Base-by-base conservation (phyloP, 30 jellyfish, hydroid and myxozoan genomes). In the Chironex yamaguchii region DNA sequence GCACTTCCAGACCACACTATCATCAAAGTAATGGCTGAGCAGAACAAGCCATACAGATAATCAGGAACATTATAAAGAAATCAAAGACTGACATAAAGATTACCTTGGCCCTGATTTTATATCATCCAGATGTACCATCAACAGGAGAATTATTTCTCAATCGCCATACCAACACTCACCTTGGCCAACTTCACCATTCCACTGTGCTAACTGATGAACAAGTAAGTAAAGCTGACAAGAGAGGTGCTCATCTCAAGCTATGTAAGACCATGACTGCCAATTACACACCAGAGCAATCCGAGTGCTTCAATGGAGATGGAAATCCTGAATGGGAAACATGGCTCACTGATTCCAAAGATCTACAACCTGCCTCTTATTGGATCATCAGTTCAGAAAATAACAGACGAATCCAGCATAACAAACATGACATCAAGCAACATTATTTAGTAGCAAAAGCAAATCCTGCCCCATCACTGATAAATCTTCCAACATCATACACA, bases 1-100 rank as follows among this genome's bases (percentile, higher is more conserved):
- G 17, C 80, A 25, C 80, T 20, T 67, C 80, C 67, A 67, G 80
- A 20, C 67, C 67, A 17, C 67, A 67, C 67, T 67, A 67, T 67
- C 80, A 67, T 31, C 69, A 67, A 29, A 67, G 80, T 29, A 67
- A 67, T 67, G 80, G 80, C 4, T 17, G 66, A 11, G 9, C 9
- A 29, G 80, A 67, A 29, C 80, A 67, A 11, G 80, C 67, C 23
- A 67, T 67, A 25, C 69, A 67, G 31, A 67, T 67, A 17, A 67
- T 67, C 67, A 29, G 29, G 67, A 25, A 67, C 17, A 67, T 67
- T 29, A 11, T 67, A 29, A n/a, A 23, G 31, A 67, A 67, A 29
- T 67, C 80, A 20, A 67, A 67, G 9, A 6, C 67, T 3, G 80
- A 20, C 9, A 9, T 11, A 20, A 67, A 23, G 22, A 67, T 67